Evolutionary conservation across 2,888 invertebrate species (phyloP), one percentile per base, ranked within the genome.

Genomic region (Rutpela maculata): DNA sequence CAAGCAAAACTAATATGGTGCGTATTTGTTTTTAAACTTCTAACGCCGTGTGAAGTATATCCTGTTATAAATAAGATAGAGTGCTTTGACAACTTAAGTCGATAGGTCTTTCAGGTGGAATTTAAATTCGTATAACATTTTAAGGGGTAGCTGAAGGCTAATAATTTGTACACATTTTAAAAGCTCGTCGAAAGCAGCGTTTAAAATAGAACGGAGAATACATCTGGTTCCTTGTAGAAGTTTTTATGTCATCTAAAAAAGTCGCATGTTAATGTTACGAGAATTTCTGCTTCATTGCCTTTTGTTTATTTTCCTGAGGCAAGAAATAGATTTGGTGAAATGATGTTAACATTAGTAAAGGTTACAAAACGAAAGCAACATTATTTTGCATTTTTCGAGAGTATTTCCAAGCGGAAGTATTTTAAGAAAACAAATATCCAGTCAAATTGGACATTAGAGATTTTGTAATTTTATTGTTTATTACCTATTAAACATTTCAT

Each of bases 241-340:
- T 35, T 69, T 69, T 70, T 50, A 59, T 56, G 43, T 70, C 35
- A 43, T 38, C 43, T 38, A 60, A 70, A 70, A 70, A 70, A 70
- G 60, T 65, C 55, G 65, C 43, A 38, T 38, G 43, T 70, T 57
- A 56, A 72, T 56, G 74, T 66, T 74, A 67, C 43, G 15, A 50
- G 59, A 31, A 35, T 62, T 69, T 57, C 69, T 59, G 57, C 69
- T 35, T 17, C 66, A 43, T 12, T 38, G 56, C 22, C 31, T 66
- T n/a, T 63, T 62, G 75, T 75, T 75, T 75, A 63, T 75, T 75
- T 75, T 68, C 56, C 17, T 62, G 43, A n/a, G 38, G 72, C 63
- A 63, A 72, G 72, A 31, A 72, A 72, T 65, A n/a, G 59, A 59
- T 31, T 26, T 62, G 19, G 17, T 56, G 68, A 68, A 74, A 68